Percentiles rank a stretch among this genome's conserved stretches.
Evolutionary conservation across 2,888 invertebrate species (phyloP).

Genomic region (Theristus sp.): DNA sequence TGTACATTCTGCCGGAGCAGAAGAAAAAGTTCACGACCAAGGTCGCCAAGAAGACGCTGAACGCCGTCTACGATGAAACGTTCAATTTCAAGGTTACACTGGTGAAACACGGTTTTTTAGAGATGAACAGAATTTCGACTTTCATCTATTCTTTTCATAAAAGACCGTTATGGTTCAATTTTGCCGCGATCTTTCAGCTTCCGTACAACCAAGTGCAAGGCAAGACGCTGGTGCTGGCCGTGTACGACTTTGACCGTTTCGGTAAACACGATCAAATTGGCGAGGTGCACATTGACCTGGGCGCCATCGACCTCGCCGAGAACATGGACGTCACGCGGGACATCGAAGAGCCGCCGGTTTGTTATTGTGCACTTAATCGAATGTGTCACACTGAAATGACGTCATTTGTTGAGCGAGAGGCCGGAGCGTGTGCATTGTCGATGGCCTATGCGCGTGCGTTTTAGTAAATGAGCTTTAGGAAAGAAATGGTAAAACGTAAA

Average conservation of each 20-base stretch:
- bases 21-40: slow-evolving; percentile 99
- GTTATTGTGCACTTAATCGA: slow-evolving; percentile 30
- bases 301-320: slow-evolving; percentile 71
- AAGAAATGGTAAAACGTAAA: too few relatives aligned
- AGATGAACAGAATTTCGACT: not conserved
- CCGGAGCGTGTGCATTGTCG: too few relatives aligned
- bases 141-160: slow-evolving; percentile 1
- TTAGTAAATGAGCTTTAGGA: too few relatives aligned
- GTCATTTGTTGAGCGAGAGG: too few relatives aligned
- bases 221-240: slow-evolving; percentile 93
- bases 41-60: slow-evolving; percentile 92
- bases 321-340: slow-evolving; percentile 98
- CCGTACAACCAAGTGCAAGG: slow-evolving; percentile 97
- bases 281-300: slow-evolving; percentile 36
- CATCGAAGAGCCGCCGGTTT: slow-evolving; percentile 88
- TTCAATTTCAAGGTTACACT: slow-evolving; percentile 96
- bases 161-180: too few relatives aligned
- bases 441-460: too few relatives aligned
- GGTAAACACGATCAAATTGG: slow-evolving; percentile 99
- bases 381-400: too few relatives aligned
- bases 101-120: slow-evolving; percentile 37
- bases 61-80: slow-evolving; percentile 92
- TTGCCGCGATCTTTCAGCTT: not conserved
- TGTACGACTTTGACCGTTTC: slow-evolving; percentile 98
- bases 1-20: slow-evolving; percentile 87